Conservation (phyloP, 2,797 vertebrate genomes). For the Falco berigora region DNA sequence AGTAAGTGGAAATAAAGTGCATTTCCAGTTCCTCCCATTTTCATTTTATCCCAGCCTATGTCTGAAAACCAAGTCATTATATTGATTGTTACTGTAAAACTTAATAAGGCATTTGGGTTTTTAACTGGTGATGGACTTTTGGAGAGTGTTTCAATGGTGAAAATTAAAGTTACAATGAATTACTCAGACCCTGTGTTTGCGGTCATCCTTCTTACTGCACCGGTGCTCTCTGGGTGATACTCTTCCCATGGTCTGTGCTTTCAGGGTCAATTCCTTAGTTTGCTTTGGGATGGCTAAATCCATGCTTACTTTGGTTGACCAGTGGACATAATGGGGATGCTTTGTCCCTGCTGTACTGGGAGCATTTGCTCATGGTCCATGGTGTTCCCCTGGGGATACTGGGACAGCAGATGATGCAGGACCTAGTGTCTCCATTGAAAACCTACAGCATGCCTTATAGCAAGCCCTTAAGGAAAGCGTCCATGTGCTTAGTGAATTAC, state of each 20-base stretch:
- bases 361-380: rapidly evolving
- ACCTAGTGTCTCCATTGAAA: rapidly evolving
- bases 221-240: neutral
- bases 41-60: neutral
- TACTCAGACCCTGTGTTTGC: neutral
- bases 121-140: neutral
- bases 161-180: neutral
- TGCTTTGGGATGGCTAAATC: neutral
- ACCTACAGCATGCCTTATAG: neutral
- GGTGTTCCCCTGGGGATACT: neutral
- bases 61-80: neutral
- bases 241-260: rapidly evolving
- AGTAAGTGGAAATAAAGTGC: neutral
- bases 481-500: neutral
- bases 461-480: neutral
- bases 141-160: neutral
- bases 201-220: neutral
- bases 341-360: neutral
- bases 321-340: neutral
- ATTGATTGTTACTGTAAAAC: neutral
- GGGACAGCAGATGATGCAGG: rapidly evolving
- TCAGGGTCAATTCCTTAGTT: neutral
- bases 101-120: neutral
- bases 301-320: neutral
- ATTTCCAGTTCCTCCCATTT: slow-evolving; percentile 23